Conservation (phyloP, 2,888 invertebrate species). For the Scaptomyza flava region DNA sequence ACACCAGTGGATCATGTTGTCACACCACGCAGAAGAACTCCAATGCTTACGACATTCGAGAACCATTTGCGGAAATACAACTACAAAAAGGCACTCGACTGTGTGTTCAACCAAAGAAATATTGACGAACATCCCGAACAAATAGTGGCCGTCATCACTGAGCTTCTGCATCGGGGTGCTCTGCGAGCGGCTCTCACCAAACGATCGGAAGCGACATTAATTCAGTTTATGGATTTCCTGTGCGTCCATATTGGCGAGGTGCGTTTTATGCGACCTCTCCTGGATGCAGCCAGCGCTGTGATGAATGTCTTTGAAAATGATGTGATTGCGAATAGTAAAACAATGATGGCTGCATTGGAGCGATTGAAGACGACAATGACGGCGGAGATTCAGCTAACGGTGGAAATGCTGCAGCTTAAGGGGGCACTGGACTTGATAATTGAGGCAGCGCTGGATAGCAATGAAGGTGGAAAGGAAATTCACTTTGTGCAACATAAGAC, state of each 20-base stretch:
- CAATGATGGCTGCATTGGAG: constrained; percentile 87
- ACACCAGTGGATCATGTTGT: constrained; percentile 86
- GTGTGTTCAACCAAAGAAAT: constrained; percentile 87
- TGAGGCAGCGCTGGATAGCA: constrained; percentile 85
- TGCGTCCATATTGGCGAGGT: constrained; percentile 89
- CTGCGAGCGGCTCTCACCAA: constrained; percentile 91
- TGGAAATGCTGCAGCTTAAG: constrained; percentile 88
- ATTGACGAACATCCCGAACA: constrained; percentile 89
- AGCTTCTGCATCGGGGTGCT: constrained; percentile 93
- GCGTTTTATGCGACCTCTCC: constrained; percentile 89
- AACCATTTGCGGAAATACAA: constrained; percentile 91
- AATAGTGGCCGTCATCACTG: constrained; percentile 92
- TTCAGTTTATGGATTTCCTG: constrained; percentile 90
- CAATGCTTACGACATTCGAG: constrained; percentile 86
- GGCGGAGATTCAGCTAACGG: constrained; percentile 89
- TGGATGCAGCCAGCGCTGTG: constrained; percentile 90
- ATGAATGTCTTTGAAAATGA: constrained; percentile 90
- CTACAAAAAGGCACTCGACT: constrained; percentile 91
- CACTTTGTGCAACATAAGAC: constrained; percentile 25
- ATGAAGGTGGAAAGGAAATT: constrained; percentile 79
- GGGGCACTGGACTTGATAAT: constrained; percentile 89
- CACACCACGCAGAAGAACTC: constrained; percentile 78
- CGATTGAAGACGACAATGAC: constrained; percentile 87
- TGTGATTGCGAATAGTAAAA: constrained; percentile 87
- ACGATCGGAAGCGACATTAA: constrained; percentile 88